These are phyloP conservation scores for Caenorhabditis afra DNA, from an alignment of 2,888 invertebrate species.

Conservation along the genomic window DNA sequence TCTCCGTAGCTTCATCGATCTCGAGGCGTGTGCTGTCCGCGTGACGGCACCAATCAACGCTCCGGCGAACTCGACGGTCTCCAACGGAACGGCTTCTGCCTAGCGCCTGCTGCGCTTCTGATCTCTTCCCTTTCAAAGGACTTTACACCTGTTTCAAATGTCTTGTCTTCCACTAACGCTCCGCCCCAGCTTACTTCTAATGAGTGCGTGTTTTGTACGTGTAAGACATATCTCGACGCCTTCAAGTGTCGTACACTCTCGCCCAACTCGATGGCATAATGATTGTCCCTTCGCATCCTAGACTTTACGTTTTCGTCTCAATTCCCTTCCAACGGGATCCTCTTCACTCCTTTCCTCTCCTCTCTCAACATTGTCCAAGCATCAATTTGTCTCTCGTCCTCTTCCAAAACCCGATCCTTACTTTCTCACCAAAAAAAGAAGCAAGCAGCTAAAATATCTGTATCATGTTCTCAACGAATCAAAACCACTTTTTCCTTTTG, in stretches of 20 bases:
- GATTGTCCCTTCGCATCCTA: not conserved
- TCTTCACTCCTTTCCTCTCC: not conserved
- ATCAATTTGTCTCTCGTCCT: conserved; percentile 9
- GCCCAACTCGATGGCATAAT: conserved; percentile 1
- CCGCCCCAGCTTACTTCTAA: conserved; percentile 1
- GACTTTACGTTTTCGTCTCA: not conserved
- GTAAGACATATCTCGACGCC: conserved; percentile 32
- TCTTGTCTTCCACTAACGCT: not conserved
- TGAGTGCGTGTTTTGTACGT: conserved; percentile 41
- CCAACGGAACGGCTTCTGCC: conserved; percentile 26
- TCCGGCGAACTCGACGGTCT: conserved; percentile 1
- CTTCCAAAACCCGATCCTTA: not conserved
- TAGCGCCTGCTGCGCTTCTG: conserved; percentile 2
- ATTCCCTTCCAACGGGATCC: no score
- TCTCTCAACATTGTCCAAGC: conserved; percentile 2
- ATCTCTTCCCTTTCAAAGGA: conserved; percentile 8
- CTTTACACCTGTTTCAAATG: not conserved
- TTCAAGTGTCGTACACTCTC: not conserved
- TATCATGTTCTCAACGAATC: conserved; percentile 46
- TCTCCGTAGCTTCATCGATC: conserved; percentile 91
- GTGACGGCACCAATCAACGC: conserved; percentile 48
- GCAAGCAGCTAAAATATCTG: conserved; percentile 16
- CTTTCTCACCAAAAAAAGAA: conserved; percentile 1
- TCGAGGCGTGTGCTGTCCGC: conserved; percentile 49
- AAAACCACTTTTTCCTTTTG: conserved; percentile 14